These are phyloP conservation scores for Falco concolor DNA, from an alignment of 2,797 vertebrate species.

Conservation along the genomic window DNA sequence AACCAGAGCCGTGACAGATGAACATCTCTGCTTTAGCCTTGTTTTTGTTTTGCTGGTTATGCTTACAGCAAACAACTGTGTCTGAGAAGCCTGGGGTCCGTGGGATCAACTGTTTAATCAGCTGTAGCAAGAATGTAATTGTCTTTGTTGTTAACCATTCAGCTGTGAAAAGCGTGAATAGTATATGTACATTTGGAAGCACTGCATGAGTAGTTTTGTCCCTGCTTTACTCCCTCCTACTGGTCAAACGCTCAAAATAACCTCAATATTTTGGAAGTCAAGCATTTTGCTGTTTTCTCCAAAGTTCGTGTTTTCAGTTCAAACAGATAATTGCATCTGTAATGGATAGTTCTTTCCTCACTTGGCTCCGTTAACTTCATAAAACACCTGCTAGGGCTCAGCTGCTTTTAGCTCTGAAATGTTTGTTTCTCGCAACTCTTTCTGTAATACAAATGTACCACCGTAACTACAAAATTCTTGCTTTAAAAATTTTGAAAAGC, in stretches of 20 bases:
- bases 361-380: background rate
- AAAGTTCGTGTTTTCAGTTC: conserved; percentile 14
- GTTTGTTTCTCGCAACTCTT: background rate
- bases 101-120: conserved; percentile 63
- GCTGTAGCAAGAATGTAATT: conserved; percentile 61
- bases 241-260: conserved; percentile 34
- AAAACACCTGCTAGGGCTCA: conserved; percentile 37
- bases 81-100: conserved; percentile 28
- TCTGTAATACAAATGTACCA: background rate
- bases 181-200: conserved; percentile 45
- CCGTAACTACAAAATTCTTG: background rate
- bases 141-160: conserved; percentile 57
- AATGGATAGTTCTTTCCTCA: background rate
- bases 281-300: background rate
- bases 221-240: conserved; percentile 54
- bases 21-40: background rate
- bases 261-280: conserved; percentile 40
- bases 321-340: conserved; percentile 6
- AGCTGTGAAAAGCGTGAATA: conserved; percentile 44
- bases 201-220: background rate
- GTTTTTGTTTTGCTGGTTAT: conserved; percentile 49
- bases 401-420: background rate
- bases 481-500: background rate
- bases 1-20: background rate
- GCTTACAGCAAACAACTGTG: conserved; percentile 32